Evolutionary conservation across 2,888 invertebrate species (phyloP).

Genomic region (Cynaeus angustus): DNA sequence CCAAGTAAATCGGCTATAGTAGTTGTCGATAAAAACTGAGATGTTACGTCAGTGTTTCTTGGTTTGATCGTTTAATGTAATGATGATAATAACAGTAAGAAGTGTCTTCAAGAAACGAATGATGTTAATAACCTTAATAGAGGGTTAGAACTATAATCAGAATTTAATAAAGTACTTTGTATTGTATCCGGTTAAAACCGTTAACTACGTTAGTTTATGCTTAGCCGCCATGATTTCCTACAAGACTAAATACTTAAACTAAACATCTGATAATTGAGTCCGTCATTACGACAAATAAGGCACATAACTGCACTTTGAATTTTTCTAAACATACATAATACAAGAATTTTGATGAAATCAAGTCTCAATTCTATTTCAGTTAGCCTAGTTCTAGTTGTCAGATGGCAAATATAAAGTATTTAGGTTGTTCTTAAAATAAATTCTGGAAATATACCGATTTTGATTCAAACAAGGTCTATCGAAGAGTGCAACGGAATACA

Average conservation of each 20-base stretch:
- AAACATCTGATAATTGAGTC: constrained; percentile 50
- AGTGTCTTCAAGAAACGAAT: constrained; percentile 14
- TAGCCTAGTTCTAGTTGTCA: constrained; percentile 47
- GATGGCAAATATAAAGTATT: constrained; percentile 43
- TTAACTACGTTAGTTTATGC: constrained; percentile 38
- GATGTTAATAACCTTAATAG: constrained; percentile 40
- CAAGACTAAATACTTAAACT: constrained; percentile 51
- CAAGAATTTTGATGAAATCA: constrained; percentile 11
- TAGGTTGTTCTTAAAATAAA: constrained; percentile 47
- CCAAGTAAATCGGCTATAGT: constrained; percentile 36
- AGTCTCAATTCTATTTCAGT: constrained; percentile 49
- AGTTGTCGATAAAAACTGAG: constrained; percentile 26
- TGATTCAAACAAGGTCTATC: constrained; percentile 8
- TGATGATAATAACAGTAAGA: constrained; percentile 19
- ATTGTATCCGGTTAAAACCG: constrained; percentile 38
- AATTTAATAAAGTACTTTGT: constrained; percentile 45
- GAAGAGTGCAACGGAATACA: not conserved
- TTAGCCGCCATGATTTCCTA: constrained; percentile 28
- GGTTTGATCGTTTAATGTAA: constrained; percentile 13
- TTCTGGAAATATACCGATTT: constrained; percentile 24
- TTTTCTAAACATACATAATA: constrained; percentile 1
- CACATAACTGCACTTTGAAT: constrained; percentile 21
- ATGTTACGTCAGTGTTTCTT: constrained; percentile 20
- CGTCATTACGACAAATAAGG: constrained; percentile 50
- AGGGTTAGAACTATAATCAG: constrained; percentile 38